A percentile compares a stretch with the other conserved stretches of the same genome.
These are phyloP conservation scores for Lynx canadensis DNA, from an alignment of 2,113 vertebrate genomes.

Conservation along the genomic window DNA sequence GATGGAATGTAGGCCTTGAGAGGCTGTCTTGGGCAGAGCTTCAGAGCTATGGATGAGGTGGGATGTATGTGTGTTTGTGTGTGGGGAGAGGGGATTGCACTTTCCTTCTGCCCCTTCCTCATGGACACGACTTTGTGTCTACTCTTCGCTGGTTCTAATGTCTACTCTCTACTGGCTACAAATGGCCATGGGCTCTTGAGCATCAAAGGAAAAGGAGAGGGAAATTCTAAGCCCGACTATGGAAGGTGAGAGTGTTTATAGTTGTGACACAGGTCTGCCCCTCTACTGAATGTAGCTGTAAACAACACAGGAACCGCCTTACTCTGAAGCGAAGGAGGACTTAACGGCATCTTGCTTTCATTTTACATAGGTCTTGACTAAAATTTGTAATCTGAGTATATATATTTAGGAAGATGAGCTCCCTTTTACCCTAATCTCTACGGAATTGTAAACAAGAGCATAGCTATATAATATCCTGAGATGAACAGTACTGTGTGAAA, in stretches of 20 bases:
- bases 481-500: not conserved
- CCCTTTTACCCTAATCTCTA: not conserved
- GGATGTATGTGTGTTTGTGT: not conserved
- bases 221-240: not conserved
- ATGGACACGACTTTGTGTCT: not conserved
- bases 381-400: not conserved
- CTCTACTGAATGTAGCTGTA: not conserved
- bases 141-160: not conserved
- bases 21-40: not conserved
- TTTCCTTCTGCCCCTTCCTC: not conserved
- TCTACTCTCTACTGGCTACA: not conserved
- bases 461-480: not conserved
- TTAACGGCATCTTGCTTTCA: not conserved
- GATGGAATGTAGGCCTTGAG: not conserved
- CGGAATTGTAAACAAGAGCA: not conserved
- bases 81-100: too few relatives aligned
- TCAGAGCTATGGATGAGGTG: not conserved
- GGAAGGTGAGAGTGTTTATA: not conserved
- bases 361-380: not conserved
- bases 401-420: not conserved
- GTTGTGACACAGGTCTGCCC: not conserved
- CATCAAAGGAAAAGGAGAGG: not conserved
- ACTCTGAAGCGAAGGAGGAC: conserved; percentile 17
- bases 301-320: not conserved
- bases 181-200: not conserved